A percentile compares a stretch with the other conserved stretches of the same genome.
phyloP scores from a whole-genome alignment of 2,888 invertebrate genomes.

The Gymnocheta viridis region DNA sequence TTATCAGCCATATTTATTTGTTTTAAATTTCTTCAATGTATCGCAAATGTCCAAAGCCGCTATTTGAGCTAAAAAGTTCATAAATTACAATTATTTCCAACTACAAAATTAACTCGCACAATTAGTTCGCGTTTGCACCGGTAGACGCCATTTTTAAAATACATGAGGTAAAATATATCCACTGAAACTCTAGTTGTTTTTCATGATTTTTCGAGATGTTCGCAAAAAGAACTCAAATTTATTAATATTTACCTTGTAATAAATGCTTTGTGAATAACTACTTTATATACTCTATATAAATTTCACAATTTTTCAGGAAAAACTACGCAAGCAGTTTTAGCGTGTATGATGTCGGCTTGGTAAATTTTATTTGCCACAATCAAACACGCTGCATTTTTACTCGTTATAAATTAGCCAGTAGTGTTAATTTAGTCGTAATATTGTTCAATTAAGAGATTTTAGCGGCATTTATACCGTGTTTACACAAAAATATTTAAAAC shows the following conservation, averaged over 20 bases:
- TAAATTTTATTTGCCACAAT: neutral
- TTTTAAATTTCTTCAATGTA: neutral
- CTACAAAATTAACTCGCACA: too few relatives aligned
- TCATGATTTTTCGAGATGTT: neutral
- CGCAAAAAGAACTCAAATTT: neutral
- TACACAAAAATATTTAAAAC: too few relatives aligned
- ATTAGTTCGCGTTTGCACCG: slow-evolving; percentile 40
- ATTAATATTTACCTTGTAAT: slow-evolving; percentile 43
- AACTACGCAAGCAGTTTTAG: slow-evolving; percentile 42
- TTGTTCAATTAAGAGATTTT: too few relatives aligned
- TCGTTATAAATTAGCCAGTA: neutral
- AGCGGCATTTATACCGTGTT: too few relatives aligned
- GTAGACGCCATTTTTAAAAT: slow-evolving; percentile 70
- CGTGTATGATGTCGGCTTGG: slow-evolving; percentile 41
- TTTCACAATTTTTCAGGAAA: slow-evolving; percentile 38
- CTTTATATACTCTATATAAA: slow-evolving; percentile 5
- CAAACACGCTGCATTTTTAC: neutral
- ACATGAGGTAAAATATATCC: slow-evolving; percentile 44
- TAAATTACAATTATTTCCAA: neutral
- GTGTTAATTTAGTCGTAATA: neutral
- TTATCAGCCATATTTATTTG: slow-evolving; percentile 88
- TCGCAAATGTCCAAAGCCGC: slow-evolving; percentile 25
- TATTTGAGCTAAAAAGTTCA: slow-evolving; percentile 22
- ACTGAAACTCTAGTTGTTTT: neutral
- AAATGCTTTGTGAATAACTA: slow-evolving; percentile 40